Percentiles rank a stretch among this genome's conserved stretches.
These are phyloP conservation scores for Oreotrochilus melanogaster DNA, from an alignment of 2,113 vertebrate species.

Conservation along the genomic window DNA sequence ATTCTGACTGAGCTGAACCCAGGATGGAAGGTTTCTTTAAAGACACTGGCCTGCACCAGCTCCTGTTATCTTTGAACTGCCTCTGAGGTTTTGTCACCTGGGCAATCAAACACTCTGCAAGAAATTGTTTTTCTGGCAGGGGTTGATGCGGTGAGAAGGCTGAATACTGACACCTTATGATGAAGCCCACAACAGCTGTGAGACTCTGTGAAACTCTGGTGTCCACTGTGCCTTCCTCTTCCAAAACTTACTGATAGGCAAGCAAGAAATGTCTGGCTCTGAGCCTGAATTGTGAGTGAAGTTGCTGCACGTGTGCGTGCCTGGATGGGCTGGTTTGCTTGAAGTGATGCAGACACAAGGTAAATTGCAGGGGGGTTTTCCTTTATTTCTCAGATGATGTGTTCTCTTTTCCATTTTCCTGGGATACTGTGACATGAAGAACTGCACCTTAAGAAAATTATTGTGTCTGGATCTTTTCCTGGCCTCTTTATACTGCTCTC, in stretches of 20 bases:
- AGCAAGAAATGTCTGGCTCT: neutral
- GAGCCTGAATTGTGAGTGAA: neutral
- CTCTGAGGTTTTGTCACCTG: neutral
- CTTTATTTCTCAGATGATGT: neutral
- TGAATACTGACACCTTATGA: neutral
- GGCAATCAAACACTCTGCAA: neutral
- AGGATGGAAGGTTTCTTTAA: neutral
- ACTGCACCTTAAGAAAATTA: neutral
- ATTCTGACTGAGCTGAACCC: neutral
- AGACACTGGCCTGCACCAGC: neutral
- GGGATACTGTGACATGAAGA: neutral
- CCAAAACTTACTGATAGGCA: neutral
- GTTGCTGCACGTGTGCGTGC: neutral
- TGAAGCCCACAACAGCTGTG: neutral
- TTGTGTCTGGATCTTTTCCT: neutral
- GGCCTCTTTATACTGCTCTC: neutral
- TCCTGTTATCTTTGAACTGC: neutral
- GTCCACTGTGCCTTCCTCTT: neutral
- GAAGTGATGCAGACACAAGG: accelerated
- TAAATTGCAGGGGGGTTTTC: neutral
- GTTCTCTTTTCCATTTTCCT: neutral
- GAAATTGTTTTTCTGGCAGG: neutral
- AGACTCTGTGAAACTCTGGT: neutral
- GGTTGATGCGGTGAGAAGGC: neutral
- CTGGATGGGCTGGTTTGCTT: neutral